Conservation (phyloP, 2,888 invertebrate species). For the Melipona bicolor region DNA sequence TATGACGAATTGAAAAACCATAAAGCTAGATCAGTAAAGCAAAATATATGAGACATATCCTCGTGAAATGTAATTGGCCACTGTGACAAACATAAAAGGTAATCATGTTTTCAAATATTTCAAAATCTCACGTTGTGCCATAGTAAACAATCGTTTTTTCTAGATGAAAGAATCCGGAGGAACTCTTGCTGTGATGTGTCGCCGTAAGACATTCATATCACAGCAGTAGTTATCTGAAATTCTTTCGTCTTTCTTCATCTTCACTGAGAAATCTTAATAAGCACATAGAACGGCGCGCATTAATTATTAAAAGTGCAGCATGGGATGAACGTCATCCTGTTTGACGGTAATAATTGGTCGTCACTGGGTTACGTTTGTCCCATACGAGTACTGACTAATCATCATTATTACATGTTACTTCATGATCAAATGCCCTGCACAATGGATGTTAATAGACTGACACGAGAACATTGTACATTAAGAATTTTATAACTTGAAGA, state of each 20-base stretch:
- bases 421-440: not conserved
- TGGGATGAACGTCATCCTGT: slow-evolving; percentile 78
- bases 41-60: slow-evolving; percentile 75
- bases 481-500: not conserved
- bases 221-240: slow-evolving; percentile 83
- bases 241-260: slow-evolving; percentile 66
- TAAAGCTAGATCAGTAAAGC: slow-evolving; percentile 84
- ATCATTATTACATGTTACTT: slow-evolving; percentile 45
- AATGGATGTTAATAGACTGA: not conserved
- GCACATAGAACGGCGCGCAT: not conserved
- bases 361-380: slow-evolving; percentile 83
- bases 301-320: slow-evolving; percentile 67
- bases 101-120: not conserved
- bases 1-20: slow-evolving; percentile 82
- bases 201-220: slow-evolving; percentile 79
- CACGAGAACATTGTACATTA: not conserved
- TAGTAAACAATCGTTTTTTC: slow-evolving; percentile 14
- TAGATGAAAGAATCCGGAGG: slow-evolving; percentile 77
- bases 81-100: slow-evolving; percentile 17
- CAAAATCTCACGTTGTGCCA: not conserved
- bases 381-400: slow-evolving; percentile 72
- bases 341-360: slow-evolving; percentile 72
- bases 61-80: slow-evolving; percentile 41
- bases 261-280: not conserved
- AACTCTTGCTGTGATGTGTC: slow-evolving; percentile 82